A percentile compares a stretch with the other conserved stretches of the same genome.
Conservation (phyloP, 2,113 vertebrate species). For the Pluvianellus socialis region DNA sequence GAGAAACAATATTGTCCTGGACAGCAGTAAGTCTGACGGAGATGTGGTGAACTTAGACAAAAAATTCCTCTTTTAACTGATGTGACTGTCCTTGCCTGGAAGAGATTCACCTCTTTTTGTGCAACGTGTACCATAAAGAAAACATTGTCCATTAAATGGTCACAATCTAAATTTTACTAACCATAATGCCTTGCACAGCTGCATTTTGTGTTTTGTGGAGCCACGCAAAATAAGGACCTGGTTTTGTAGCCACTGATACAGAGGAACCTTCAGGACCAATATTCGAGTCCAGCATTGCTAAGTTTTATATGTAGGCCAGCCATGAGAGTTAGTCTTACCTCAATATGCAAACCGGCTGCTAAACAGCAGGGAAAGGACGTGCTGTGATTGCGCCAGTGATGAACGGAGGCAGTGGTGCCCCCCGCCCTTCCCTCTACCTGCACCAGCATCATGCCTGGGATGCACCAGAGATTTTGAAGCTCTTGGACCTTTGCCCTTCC, state of each 20-base stretch:
- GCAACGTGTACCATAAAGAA: not conserved
- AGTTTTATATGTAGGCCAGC: not conserved
- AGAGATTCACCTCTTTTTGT: not conserved
- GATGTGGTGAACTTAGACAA: not conserved
- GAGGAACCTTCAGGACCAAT: not conserved
- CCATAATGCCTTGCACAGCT: not conserved
- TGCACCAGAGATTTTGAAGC: not conserved
- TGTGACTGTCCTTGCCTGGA: not conserved
- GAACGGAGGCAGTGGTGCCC: not conserved
- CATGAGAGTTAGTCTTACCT: not conserved
- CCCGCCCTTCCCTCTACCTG: not conserved
- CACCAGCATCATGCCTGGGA: fast-evolving
- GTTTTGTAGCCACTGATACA: not conserved
- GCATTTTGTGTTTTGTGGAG: not conserved
- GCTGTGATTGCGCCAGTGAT: not conserved
- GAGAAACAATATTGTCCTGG: not conserved
- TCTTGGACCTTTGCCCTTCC: not conserved
- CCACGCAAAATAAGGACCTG: not conserved
- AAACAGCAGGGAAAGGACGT: not conserved
- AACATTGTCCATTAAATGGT: not conserved
- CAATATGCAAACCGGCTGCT: not conserved
- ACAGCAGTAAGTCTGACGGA: not conserved
- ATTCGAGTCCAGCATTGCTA: not conserved
- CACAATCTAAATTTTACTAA: not conserved
- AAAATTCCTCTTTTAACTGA: not conserved